Evolutionary conservation across 2,113 vertebrate genomes (phyloP), one percentile per base, ranked within the genome.

Genomic region (Syngnathus floridae): DNA sequence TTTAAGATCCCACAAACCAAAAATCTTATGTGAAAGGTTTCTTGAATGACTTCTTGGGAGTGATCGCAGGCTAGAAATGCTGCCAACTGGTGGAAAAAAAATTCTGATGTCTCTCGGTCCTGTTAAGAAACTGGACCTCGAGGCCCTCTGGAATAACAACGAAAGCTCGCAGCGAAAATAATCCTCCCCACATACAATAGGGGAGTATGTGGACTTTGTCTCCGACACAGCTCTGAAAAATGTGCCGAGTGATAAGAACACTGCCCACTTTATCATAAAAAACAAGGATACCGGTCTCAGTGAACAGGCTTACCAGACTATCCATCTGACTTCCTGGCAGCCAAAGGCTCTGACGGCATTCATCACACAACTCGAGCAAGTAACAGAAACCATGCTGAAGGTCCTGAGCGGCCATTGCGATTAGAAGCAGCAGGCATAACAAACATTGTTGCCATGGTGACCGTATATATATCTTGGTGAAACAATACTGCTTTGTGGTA

Each of bases 141-240:
- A 78, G 82, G 70, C 81, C 74, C 70, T 73, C 71, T 72, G 52
- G 69, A 85, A 84, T 59, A 84, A 86, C 79, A 83, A 16, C 17
- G 62, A 67, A 72, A 62, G 62, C 76, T 62, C 64, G 57, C 66
- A 82, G 69, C 46, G 62, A 82, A 79, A 84, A 69, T 72, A 77
- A 82, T 79, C 81, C 74, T 83, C 74, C 66, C 67, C 31, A 78
- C 79, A 70, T 71, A 84, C 80, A 79, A 77, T 78, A 76, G 65
- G 76, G 75, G 82, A 82, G 78, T 79, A 67, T 73, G 73, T 85
- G 82, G 72, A 81, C 66, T 82, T 75, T 80, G 76, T 78, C 71
- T 84, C 62, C 69, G 66, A 75, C 35, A 8, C 37, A 13, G 59
- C 62, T 67, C 73, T 73, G 73, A 75, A 76, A 77, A 84, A 81